Evolutionary conservation across 2,888 invertebrate genomes (phyloP), one percentile per base, ranked within the genome.

Genomic region (Eucera pruinosa): DNA sequence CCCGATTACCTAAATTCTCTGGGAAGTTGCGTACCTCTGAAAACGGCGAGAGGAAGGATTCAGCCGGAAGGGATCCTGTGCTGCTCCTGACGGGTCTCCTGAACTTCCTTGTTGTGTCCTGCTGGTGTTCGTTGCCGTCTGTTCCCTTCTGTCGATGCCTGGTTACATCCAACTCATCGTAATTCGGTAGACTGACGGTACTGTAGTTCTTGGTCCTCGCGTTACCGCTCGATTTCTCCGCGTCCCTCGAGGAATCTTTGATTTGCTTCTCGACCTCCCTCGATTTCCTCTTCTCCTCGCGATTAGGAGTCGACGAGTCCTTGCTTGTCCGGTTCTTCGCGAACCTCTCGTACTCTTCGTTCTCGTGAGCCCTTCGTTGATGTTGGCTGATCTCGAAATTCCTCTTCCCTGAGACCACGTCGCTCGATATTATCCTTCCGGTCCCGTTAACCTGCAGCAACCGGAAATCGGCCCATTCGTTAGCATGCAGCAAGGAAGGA

Each of bases 131-230:
- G 7, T 75, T 60, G 15, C 57, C 88, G 87, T 36, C 90, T 33
- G 91, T 77, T 9, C 89, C 90, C 60, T 88, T 88, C 36, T 86
- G 82, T 43, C 89, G 85, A 50, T 79, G 82, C 64, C 84, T 79
- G 55, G 76, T 41, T 73, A 71, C 66, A 50, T 81, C 85, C 55
- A 94, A 87, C 81, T 94, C 94, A 82, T 90, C 93, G 88, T 94
- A 94, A 88, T 94, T 94, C 18, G 94, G 94, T 68, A 94, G 87
- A 20, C 94, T 94, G 66, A 93, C 92, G 3, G 94, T 93, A 57
- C 94, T 94, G 65, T 91, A 89, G 83, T 93, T 93, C 87, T 94
- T 94, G 75, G 76, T 65, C 75, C 80, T 84, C 18, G 73, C 79
- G 69, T 81, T 81, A 41, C 54, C 55, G 54, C 57, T 69, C 81